A percentile compares a stretch with the other conserved stretches of the same genome.
Evolutionary conservation across 2,888 invertebrate genomes (phyloP).

Genomic region (Frankliniella fusca): DNA sequence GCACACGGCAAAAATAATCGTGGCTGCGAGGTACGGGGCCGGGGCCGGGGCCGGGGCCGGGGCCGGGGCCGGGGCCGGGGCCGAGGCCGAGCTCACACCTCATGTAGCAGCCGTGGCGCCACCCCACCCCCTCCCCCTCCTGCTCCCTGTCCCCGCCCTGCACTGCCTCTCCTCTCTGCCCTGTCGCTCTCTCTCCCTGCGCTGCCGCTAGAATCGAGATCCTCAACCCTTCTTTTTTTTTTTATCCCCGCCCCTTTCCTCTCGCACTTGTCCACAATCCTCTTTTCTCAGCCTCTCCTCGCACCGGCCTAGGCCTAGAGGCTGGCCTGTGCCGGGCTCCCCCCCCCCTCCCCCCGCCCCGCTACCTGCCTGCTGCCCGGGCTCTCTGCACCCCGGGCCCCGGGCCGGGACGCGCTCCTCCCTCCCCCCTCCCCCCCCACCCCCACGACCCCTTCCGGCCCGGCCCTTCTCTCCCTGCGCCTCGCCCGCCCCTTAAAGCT

Average conservation of each 20-base stretch:
- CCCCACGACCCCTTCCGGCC: background rate
- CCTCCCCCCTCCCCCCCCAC: background rate
- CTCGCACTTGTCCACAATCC: constrained; percentile 23
- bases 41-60: too few relatives aligned
- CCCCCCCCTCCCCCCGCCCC: background rate
- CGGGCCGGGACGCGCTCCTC: background rate
- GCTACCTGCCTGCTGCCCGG: background rate
- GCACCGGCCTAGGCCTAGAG: background rate
- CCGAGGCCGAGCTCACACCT: too few relatives aligned
- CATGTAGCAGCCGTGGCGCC: too few relatives aligned
- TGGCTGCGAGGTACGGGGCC: background rate
- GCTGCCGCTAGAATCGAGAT: background rate
- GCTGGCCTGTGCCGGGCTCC: too few relatives aligned
- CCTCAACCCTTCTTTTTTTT: background rate
- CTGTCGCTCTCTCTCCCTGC: background rate
- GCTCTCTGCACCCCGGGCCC: background rate
- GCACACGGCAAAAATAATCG: background rate
- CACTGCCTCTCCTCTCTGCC: too few relatives aligned
- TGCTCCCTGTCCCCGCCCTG: background rate
- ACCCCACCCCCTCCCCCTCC: too few relatives aligned
- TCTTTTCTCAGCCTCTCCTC: background rate
- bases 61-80: too few relatives aligned
- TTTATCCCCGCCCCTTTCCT: background rate
- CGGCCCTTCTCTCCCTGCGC: background rate
- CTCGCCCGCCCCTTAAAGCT: background rate